A percentile compares a stretch with the other conserved stretches of the same genome.
Evolutionary conservation across 2,888 invertebrate genomes (phyloP).

Genomic region (Agriopis leucophaearia): DNA sequence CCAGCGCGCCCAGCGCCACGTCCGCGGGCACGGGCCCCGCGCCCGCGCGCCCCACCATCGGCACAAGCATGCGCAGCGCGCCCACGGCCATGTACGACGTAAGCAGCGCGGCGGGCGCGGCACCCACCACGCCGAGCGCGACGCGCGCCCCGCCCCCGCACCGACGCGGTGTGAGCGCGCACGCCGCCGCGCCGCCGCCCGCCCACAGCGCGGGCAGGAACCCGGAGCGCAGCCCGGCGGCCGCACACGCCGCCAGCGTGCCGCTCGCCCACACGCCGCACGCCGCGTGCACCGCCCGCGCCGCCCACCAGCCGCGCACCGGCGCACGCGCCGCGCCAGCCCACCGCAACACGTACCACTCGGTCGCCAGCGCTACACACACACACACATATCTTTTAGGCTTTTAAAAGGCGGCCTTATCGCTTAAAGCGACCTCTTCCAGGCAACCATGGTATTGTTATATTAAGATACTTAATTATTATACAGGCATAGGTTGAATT

Average conservation of each 20-base stretch:
- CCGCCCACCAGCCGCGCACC: conserved; percentile 81
- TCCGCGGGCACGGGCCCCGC: conserved; percentile 90
- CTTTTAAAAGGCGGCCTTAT: too few relatives aligned
- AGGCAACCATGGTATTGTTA: too few relatives aligned
- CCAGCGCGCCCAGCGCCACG: conserved; percentile 71
- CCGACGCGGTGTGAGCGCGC: conserved; percentile 62
- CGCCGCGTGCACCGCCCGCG: conserved; percentile 69
- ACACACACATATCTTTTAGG: not conserved
- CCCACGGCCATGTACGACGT: conserved; percentile 90
- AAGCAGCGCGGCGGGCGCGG: conserved; percentile 87
- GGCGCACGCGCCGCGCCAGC: conserved; percentile 72
- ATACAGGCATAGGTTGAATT: too few relatives aligned
- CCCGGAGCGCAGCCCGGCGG: conserved; percentile 88
- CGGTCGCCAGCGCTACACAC: conserved; percentile 18
- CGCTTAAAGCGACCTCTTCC: too few relatives aligned
- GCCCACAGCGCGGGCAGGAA: conserved; percentile 89
- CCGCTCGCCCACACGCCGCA: conserved; percentile 64
- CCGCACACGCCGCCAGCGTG: conserved; percentile 62
- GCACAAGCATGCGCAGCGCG: conserved; percentile 91
- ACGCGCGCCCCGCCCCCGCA: conserved; percentile 85
- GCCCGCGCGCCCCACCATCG: conserved; percentile 93
- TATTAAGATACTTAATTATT: too few relatives aligned
- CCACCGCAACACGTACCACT: conserved; percentile 66
- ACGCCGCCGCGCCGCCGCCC: conserved; percentile 64
- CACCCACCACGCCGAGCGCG: conserved; percentile 85